A percentile compares a stretch with the other conserved stretches of the same genome.
Evolutionary conservation across 2,888 invertebrate genomes (phyloP).

Genomic region (Mamestra brassicae): DNA sequence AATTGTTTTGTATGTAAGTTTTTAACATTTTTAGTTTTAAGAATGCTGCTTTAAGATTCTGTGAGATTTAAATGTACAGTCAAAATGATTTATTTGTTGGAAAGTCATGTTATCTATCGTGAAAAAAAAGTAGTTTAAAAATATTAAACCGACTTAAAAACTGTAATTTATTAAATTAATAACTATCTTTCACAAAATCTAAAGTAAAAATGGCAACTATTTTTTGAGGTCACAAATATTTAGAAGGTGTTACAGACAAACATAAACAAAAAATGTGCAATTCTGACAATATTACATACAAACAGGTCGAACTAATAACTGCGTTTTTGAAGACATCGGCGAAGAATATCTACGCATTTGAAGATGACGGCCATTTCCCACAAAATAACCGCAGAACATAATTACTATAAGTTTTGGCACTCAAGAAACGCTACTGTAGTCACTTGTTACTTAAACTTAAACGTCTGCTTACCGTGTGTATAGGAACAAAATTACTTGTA

Average conservation of each 20-base stretch:
- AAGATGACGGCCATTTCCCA: no score
- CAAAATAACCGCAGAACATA: background rate
- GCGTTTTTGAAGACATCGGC: no score
- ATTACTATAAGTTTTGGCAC: background rate
- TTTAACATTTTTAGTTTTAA: conserved; percentile 3
- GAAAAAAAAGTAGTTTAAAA: background rate
- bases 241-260: no score
- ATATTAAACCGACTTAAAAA: no score
- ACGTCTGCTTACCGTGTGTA: conserved; percentile 20
- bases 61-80: background rate
- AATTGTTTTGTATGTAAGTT: conserved; percentile 9
- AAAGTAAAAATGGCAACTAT: no score
- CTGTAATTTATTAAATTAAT: no score
- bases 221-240: no score
- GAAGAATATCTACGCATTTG: no score
- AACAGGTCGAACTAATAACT: no score
- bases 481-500: conserved; percentile 43
- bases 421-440: background rate
- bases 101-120: background rate
- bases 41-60: background rate
- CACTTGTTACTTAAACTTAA: background rate
- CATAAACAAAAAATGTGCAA: no score
- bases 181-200: no score
- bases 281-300: no score
- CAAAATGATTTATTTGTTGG: background rate